Evolutionary conservation across 2,888 invertebrate species (phyloP).

Genomic region (Morpho helenor): DNA sequence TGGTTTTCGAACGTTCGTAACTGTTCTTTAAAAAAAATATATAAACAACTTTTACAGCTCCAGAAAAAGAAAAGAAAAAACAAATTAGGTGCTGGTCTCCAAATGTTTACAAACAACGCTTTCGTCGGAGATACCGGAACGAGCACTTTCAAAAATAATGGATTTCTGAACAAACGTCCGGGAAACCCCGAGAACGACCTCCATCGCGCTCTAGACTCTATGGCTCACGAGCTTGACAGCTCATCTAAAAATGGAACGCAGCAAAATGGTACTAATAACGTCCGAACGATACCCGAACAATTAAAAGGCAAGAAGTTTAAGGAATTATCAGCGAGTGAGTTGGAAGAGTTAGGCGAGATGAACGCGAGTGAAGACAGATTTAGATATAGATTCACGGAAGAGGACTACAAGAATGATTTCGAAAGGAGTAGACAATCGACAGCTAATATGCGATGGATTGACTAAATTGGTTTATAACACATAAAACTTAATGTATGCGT

Average conservation of each 20-base stretch:
- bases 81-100: conserved; percentile 35
- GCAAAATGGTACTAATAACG: conserved; percentile 4
- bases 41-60: conserved; percentile 4
- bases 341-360: conserved; percentile 54
- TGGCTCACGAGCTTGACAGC: conserved; percentile 50
- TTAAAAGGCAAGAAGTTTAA: conserved; percentile 56
- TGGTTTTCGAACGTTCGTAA: too few relatives aligned
- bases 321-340: conserved; percentile 49
- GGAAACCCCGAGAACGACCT: conserved; percentile 55
- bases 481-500: too few relatives aligned
- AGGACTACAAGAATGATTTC: conserved; percentile 55
- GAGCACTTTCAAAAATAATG: conserved; percentile 40
- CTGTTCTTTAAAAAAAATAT: too few relatives aligned
- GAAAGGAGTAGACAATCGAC: conserved; percentile 33
- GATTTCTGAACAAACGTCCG: conserved; percentile 55
- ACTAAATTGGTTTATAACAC: conserved; percentile 32
- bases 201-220: conserved; percentile 54
- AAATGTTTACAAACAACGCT: conserved; percentile 50
- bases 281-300: conserved; percentile 36
- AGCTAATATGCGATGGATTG: conserved; percentile 52
- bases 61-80: conserved; percentile 25
- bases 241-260: conserved; percentile 17
- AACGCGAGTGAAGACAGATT: conserved; percentile 60
- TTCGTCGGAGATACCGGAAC: conserved; percentile 36
- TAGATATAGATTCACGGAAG: conserved; percentile 51